Conservation (phyloP, 2,113 vertebrate species). For the Aptenodytes patagonicus region DNA sequence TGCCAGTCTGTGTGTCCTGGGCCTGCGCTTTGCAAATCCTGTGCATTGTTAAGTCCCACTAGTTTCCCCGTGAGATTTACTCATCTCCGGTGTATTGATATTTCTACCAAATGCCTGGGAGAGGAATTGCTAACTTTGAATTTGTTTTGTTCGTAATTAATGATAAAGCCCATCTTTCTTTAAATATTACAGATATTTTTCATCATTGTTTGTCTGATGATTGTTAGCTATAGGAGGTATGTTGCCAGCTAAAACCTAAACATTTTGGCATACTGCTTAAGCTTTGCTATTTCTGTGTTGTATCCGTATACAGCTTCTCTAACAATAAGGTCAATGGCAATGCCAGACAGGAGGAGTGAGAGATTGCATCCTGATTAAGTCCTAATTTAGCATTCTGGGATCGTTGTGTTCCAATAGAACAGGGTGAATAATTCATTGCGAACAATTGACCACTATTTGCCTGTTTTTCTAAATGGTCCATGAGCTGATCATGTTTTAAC, state of each 20-base stretch:
- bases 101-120: background rate
- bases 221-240: background rate
- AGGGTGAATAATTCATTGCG: slow-evolving; percentile 46
- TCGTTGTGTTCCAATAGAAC: slow-evolving; percentile 10
- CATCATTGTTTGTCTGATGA: background rate
- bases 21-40: background rate
- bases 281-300: background rate
- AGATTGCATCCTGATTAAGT: slow-evolving; percentile 35
- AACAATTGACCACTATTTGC: slow-evolving; percentile 36
- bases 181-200: background rate
- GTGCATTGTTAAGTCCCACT: background rate
- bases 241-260: background rate
- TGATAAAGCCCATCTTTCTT: background rate
- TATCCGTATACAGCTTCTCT: background rate
- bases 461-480: background rate
- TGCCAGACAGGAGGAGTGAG: background rate
- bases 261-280: background rate
- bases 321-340: slow-evolving; percentile 32
- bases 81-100: background rate
- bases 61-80: background rate
- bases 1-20: background rate
- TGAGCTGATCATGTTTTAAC: background rate
- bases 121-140: background rate
- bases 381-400: slow-evolving; percentile 50
- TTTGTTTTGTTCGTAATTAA: background rate